Evolutionary conservation across 2,113 vertebrate genomes (phyloP), one percentile per base, ranked within the genome.

Genomic region (Notiomystis cincta): DNA sequence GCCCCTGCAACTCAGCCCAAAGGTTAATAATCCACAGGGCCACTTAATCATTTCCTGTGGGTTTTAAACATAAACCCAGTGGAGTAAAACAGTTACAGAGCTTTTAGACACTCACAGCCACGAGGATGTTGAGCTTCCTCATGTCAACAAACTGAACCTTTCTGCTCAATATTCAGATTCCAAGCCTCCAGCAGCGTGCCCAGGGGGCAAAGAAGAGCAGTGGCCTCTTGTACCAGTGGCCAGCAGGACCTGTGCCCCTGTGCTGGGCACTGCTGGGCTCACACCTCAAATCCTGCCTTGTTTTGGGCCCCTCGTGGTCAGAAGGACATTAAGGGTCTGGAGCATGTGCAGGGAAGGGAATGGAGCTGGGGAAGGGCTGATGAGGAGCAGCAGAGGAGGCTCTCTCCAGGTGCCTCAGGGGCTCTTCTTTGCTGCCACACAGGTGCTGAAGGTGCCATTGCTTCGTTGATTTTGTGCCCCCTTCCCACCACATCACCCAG

Each of bases 351-450:
- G 69, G 53, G 69, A 47, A 21, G 60, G 38, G 38, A 51, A 25
- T 0, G 2, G 61, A 67, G 78, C 69, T 53, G 28, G 23, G 33
- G 28, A 60, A 53, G 53, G 51, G 15, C 19, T 35, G 70, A 8
- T n/a, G 82, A 58, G 67, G 27, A 67, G 37, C 28, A 70, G 56
- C 56, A 79, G 48, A 25, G 20, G 12, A 53, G 14, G 20, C 7
- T 60, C n/a, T 67, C 61, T 66, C 23, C 47, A 31, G 53, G 47
- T 67, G 60, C 9, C n/a, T 66, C 61, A n/a, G 83, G 12, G 37
- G 7, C 6, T 60, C 6, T 4, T 25, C 25, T 11, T 51, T 0
- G 0, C 37, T 67, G 31, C 61, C 24, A 3, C 8, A 37, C 37
- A 50, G 76, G 60, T 51, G 61, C 78, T 60, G 61, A 15, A 53